These are phyloP conservation scores for Gryllus longicercus DNA, from an alignment of 2,888 invertebrate species.

Conservation along the genomic window DNA sequence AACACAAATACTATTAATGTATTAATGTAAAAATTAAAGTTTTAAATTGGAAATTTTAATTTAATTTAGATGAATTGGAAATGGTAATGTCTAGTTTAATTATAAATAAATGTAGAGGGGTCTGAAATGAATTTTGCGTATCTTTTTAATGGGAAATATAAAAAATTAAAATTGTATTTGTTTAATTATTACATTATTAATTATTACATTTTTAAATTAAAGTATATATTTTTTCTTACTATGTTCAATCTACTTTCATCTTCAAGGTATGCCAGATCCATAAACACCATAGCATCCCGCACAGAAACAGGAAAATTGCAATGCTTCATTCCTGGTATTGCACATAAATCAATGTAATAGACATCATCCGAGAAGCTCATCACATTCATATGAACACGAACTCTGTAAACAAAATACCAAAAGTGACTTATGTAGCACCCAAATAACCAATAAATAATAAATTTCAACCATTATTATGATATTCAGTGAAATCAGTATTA, in stretches of 20 bases:
- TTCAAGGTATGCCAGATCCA: slow-evolving; percentile 46
- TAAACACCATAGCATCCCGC: slow-evolving; percentile 49
- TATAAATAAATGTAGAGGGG: too few species aligned
- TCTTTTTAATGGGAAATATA: too few species aligned
- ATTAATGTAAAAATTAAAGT: too few species aligned
- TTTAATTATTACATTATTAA: neutral
- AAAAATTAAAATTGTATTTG: neutral
- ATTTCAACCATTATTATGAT: too few species aligned
- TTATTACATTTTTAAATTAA: neutral
- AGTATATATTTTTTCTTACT: neutral
- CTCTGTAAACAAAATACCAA: slow-evolving; percentile 18
- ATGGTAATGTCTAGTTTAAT: too few species aligned
- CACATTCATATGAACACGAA: slow-evolving; percentile 31
- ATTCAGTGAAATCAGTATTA: too few species aligned
- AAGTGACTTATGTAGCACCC: too few species aligned
- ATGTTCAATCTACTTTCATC: slow-evolving; percentile 18
- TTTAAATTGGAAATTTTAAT: too few species aligned
- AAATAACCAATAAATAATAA: too few species aligned
- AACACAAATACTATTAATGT: too few species aligned
- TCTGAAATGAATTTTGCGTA: too few species aligned
- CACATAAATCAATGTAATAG: slow-evolving; percentile 37
- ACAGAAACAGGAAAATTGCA: slow-evolving; percentile 46
- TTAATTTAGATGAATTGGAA: too few species aligned
- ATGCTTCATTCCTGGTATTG: slow-evolving; percentile 36
- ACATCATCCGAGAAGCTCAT: slow-evolving; percentile 32